Evolutionary conservation across 2,888 invertebrate species (phyloP), one percentile per base, ranked within the genome.

Genomic region (Horisme vitalbata): DNA sequence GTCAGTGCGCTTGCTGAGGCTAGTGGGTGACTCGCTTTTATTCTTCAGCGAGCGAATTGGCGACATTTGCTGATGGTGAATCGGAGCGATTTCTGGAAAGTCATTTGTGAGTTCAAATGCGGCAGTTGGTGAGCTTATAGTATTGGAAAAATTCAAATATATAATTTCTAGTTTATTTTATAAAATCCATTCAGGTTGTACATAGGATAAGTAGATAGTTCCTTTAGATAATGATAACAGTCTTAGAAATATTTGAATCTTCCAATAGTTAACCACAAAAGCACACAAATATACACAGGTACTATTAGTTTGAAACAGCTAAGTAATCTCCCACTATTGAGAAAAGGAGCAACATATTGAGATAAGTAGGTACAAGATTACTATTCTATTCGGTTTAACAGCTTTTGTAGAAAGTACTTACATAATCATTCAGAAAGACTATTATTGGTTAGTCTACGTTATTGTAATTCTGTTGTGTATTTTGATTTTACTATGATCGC

Each of bases 31-130:
- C 52, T 88, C 89, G 71, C 86, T 86, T 64, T 48, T 47, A 31
- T 88, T 88, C 76, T 88, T 89, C 69, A 88, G 52, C 51, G 86
- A 85, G 61, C 90, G 87, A 65, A 87, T 89, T 61, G 89, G 90
- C 39, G 90, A 90, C 87, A 90, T 89, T 78, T 90, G 90, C 68
- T 89, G 88, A 56, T 89, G 89, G 64, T 89, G 88, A 52, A 89
- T 85, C 60, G 90, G 88, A 65, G 85, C 83, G 74, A 89, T 86
- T 80, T 89, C 89, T 89, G 89, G 30, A 87, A 88, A 59, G 73
- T 65, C 65, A 57, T 58, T 60, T 45, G 34, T 44, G 39, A n/a
- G 51, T 10, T 59, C 59, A 65, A 41, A 41, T 36, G 57, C 55
- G 38, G 54, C 51, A 31, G 9, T 45, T 52, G 28, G 32, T 31